These are phyloP conservation scores for Drosophila bocqueti DNA, from an alignment of 1,140 invertebrate genomes.

Conservation along the genomic window DNA sequence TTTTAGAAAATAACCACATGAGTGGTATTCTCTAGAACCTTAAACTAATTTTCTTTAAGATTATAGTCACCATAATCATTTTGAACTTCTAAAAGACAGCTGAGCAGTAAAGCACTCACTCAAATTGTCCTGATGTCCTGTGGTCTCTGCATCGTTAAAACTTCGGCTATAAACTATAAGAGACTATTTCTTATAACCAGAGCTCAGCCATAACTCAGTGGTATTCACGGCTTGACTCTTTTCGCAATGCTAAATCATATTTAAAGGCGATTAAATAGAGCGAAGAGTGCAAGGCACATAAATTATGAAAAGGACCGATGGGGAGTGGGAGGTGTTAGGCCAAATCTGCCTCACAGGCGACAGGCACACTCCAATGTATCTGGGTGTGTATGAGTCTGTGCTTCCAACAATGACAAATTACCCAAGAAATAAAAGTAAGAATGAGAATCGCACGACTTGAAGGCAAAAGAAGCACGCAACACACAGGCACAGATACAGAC, in stretches of 20 bases:
- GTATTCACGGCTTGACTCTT: constrained; percentile 20
- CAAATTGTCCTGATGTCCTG: constrained; percentile 3
- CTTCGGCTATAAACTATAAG: constrained; percentile 34
- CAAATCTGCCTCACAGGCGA: constrained; percentile 17
- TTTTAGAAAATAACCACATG: background rate
- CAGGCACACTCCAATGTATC: constrained; percentile 6
- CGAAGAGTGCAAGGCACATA: constrained; percentile 52
- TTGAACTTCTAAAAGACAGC: background rate
- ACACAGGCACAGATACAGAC: constrained; percentile 2
- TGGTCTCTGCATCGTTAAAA: constrained; percentile 15
- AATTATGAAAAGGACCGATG: constrained; percentile 52
- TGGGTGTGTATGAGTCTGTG: background rate
- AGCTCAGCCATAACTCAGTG: constrained; percentile 45
- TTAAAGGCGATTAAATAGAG: constrained; percentile 65
- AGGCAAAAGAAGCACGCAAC: constrained; percentile 14
- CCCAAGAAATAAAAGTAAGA: constrained; percentile 49
- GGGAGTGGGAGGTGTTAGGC: constrained; percentile 20
- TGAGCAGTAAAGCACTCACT: constrained; percentile 27
- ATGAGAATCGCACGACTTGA: constrained; percentile 14
- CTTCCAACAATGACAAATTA: constrained; percentile 71
- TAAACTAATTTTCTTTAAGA: background rate
- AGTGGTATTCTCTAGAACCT: background rate
- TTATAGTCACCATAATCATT: background rate
- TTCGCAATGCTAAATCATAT: constrained; percentile 63
- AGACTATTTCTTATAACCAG: constrained; percentile 13